Conservation (phyloP, 2,113 vertebrate genomes). For the Leucosticte australis region DNA sequence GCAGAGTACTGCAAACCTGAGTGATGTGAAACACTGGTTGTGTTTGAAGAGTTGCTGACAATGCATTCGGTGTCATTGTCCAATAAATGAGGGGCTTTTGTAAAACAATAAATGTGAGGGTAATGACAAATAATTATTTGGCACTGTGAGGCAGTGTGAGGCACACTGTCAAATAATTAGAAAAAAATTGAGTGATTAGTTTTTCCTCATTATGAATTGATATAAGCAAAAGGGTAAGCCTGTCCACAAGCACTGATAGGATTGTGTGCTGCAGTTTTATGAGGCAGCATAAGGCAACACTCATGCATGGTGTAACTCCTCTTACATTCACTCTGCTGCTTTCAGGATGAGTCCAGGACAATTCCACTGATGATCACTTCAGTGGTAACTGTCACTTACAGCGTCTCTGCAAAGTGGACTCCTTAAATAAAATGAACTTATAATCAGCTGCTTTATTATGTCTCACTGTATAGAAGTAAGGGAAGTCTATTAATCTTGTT, state of each 20-base stretch:
- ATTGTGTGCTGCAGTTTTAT: not conserved
- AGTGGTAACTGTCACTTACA: slow-evolving; percentile 36
- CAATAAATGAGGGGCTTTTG: not conserved
- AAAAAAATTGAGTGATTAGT: not conserved
- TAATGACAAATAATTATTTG: not conserved
- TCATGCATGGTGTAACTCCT: not conserved
- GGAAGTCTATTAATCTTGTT: slow-evolving; percentile 55
- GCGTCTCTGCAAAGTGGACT: not conserved
- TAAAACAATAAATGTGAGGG: not conserved
- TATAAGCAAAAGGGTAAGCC: not conserved
- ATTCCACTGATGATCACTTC: not conserved
- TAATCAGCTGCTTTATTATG: slow-evolving; percentile 7
- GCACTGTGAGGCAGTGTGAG: not conserved
- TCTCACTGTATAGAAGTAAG: not conserved
- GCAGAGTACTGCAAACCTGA: not conserved
- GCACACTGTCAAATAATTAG: not conserved
- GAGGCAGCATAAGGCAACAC: not conserved
- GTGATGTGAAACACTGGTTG: fast-evolving
- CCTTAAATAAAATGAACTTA: not conserved
- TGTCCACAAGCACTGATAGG: not conserved
- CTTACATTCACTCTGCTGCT: not conserved
- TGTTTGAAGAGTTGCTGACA: not conserved
- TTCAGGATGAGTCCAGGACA: not conserved
- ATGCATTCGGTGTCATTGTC: not conserved
- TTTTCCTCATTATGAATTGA: not conserved